Evolutionary conservation across 2,888 invertebrate species (phyloP), one percentile per base, ranked within the genome.

Genomic region (Drosophila siamana): DNA sequence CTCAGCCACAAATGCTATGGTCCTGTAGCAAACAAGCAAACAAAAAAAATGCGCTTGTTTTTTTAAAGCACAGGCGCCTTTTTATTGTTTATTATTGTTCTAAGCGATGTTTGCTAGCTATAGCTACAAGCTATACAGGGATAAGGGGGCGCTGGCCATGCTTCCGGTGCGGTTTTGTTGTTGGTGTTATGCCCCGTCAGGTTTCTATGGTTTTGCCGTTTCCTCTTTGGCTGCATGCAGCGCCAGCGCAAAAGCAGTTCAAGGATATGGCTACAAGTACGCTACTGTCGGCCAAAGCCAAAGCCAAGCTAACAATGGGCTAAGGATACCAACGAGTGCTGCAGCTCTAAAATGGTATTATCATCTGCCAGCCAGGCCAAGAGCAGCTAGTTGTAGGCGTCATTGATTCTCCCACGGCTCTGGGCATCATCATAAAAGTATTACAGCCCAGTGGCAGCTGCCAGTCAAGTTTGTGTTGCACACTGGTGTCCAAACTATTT

Each of bases 1-100:
- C 26, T 24, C 15, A 59, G 55, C 60, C 70, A 65, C 61, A 63
- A 74, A 44, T 68, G 55, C 52, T 67, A 59, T 67, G 50, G 43
- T 48, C 36, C 41, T 50, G 24, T 36, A 43, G 13, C 60, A 54
- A 36, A 15, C 13, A 38, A 5, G n/a, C 11, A 36, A 33, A 33
- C 11, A 33, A 2, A 36, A 6, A 13, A 36, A 15, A 38, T 11
- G 33, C n/a, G 33, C 33, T 33, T 38, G 5, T 41, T 44, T 43
- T 40, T 71, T 74, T 64, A 54, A 72, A 60, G 67, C 78, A 44
- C 67, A 44, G 52, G 33, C 78, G 55, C 63, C 50, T 54, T 68
- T 78, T 28, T 84, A 80, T 84, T 88, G 87, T 88, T 85, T 88
- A 86, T 86, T 88, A 85, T 85, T 85, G 84, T 85, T 85, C 80